Conservation (phyloP, 2,113 vertebrate genomes). For the Rafetus swinhoei region DNA sequence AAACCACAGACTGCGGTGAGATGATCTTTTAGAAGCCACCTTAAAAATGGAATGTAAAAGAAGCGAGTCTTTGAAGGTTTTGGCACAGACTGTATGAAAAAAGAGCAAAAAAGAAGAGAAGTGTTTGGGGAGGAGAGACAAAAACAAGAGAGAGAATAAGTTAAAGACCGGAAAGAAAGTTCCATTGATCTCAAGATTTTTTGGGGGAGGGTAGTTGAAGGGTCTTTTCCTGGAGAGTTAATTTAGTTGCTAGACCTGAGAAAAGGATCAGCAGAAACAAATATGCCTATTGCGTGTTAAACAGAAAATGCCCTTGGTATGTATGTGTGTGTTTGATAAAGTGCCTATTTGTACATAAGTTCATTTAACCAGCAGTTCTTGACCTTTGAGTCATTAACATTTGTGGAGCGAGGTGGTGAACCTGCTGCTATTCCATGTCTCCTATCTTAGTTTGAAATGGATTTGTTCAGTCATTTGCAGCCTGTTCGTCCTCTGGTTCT, state of each 20-base stretch:
- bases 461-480: fast-evolving
- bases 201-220: fast-evolving
- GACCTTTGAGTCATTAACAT: slow-evolving; percentile 28
- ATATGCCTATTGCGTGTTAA: neutral
- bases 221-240: neutral
- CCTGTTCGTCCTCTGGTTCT: neutral
- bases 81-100: neutral
- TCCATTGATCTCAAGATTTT: neutral
- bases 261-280: slow-evolving; percentile 6
- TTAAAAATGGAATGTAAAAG: neutral
- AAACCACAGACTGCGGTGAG: neutral
- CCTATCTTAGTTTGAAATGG: neutral
- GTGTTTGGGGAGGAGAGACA: neutral
- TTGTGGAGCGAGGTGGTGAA: neutral
- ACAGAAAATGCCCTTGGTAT: slow-evolving; percentile 24
- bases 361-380: slow-evolving; percentile 11
- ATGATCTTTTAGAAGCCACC: neutral
- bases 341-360: slow-evolving; percentile 23
- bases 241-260: neutral
- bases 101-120: neutral
- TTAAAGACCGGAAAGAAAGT: neutral
- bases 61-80: neutral
- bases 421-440: neutral
- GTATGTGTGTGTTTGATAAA: neutral
- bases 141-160: fast-evolving